Conservation (phyloP, 2,797 vertebrate genomes). For the Molossus molossus region DNA sequence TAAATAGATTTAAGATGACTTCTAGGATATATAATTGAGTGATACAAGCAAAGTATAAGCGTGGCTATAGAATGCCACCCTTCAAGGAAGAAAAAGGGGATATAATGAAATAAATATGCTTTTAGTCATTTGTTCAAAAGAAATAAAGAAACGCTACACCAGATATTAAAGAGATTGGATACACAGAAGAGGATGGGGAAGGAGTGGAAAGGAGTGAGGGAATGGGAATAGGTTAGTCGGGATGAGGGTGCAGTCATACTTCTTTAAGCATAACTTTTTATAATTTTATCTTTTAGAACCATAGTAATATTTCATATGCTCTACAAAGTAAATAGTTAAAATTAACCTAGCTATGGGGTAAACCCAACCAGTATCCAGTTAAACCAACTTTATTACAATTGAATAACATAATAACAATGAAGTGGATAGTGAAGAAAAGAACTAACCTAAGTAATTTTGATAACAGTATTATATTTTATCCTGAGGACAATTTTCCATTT, state of each 20-base stretch:
- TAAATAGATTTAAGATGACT: neutral
- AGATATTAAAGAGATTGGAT: neutral
- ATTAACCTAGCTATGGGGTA: neutral
- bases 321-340: conserved; percentile 42
- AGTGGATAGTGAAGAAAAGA: neutral
- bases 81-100: neutral
- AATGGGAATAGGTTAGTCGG: neutral
- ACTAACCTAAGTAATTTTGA: conserved; percentile 14
- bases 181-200: neutral
- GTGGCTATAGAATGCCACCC: neutral
- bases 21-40: neutral
- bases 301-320: neutral
- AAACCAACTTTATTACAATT: neutral
- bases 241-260: neutral
- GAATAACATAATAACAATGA: neutral
- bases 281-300: neutral
- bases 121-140: neutral
- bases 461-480: neutral
- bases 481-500: too few species aligned
- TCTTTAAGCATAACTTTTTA: neutral
- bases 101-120: neutral
- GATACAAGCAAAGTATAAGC: neutral
- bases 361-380: neutral
- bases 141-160: neutral
- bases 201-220: neutral